phyloP scores from a whole-genome alignment of 2,888 invertebrate species.

The Gisinianus flammeolus region DNA sequence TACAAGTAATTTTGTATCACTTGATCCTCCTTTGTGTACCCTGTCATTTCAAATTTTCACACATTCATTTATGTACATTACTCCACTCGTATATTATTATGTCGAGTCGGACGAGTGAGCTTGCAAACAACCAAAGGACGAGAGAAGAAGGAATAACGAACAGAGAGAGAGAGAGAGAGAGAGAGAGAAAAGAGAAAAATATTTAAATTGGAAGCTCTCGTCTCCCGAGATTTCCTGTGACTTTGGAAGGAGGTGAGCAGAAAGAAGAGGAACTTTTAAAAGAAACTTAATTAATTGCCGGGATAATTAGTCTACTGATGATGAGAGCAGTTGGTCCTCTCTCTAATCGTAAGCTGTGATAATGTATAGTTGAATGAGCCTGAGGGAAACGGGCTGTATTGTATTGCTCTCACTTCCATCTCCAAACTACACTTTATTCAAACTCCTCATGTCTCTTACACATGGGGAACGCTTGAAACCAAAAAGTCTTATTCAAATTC shows the following conservation, averaged over 20 bases:
- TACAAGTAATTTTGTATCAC: constrained; percentile 1
- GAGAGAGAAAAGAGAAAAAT: constrained; percentile 42
- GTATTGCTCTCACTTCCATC: constrained; percentile 33
- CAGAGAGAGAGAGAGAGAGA: not conserved
- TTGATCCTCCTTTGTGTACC: constrained; percentile 4
- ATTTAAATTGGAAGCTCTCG: constrained; percentile 49
- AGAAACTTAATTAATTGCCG: constrained; percentile 58
- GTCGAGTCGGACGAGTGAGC: not conserved
- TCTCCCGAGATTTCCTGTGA: constrained; percentile 3
- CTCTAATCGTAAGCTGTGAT: constrained; percentile 36
- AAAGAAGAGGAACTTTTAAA: constrained; percentile 50
- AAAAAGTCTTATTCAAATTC: constrained; percentile 42
- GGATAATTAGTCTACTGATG: constrained; percentile 54
- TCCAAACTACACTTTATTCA: not conserved
- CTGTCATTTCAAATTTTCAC: not conserved
- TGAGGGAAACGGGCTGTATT: constrained; percentile 31
- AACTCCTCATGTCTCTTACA: not conserved
- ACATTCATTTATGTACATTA: not conserved
- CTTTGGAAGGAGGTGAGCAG: constrained; percentile 17
- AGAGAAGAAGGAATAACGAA: not conserved
- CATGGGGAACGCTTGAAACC: constrained; percentile 19
- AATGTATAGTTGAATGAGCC: constrained; percentile 39
- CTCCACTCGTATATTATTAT: not conserved
- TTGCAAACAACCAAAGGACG: constrained; percentile 5
- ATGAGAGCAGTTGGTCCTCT: constrained; percentile 30